A percentile compares a stretch with the other conserved stretches of the same genome.
Conservation (phyloP, 2,113 vertebrate genomes). For the Danionella cerebrum region DNA sequence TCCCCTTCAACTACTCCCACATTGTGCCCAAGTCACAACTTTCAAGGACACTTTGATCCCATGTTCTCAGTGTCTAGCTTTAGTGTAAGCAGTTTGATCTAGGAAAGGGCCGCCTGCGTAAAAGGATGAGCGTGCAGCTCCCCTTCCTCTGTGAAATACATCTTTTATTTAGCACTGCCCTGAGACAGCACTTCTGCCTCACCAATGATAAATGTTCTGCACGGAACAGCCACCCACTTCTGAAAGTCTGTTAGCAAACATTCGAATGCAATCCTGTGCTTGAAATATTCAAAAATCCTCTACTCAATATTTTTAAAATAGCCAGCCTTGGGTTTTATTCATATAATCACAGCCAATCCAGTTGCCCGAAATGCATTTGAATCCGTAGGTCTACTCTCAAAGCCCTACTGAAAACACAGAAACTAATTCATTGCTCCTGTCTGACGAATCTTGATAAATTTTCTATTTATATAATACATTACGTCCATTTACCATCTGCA, state of each 20-base stretch:
- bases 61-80: background rate
- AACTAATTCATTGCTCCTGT: too few relatives aligned
- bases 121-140: conserved; percentile 18
- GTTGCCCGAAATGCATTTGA: too few relatives aligned
- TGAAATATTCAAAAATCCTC: too few relatives aligned
- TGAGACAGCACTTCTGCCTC: conserved; percentile 25
- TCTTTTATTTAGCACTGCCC: conserved; percentile 41
- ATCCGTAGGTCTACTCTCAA: too few relatives aligned
- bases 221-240: background rate
- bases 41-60: conserved; percentile 14
- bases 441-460: too few relatives aligned
- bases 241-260: conserved; percentile 13
- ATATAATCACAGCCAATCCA: too few relatives aligned
- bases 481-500: too few relatives aligned
- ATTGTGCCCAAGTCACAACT: background rate
- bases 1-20: conserved; percentile 6
- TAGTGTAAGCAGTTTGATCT: conserved; percentile 10
- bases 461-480: too few relatives aligned
- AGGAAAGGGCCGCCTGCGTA: conserved; percentile 8
- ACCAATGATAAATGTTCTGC: conserved; percentile 31
- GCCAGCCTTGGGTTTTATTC: too few relatives aligned
- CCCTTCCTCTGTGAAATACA: conserved; percentile 26
- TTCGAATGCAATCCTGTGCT: conserved; percentile 21
- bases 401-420: too few relatives aligned
- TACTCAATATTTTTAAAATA: too few relatives aligned